These are phyloP conservation scores for Syrista parreyssii DNA, from an alignment of 2,888 invertebrate genomes.

Conservation along the genomic window DNA sequence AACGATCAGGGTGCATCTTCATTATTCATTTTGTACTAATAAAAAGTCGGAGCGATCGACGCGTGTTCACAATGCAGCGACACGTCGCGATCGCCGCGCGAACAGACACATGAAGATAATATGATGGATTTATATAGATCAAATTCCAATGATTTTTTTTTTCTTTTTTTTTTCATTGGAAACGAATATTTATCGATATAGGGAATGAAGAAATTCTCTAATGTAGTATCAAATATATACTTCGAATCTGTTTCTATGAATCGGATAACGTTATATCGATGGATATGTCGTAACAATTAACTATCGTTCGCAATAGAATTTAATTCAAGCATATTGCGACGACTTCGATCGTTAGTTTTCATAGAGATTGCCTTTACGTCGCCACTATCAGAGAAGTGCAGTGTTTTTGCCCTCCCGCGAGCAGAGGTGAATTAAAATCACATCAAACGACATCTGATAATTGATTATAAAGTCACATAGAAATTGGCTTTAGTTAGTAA, in stretches of 20 bases:
- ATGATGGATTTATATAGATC: background rate
- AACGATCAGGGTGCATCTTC: background rate
- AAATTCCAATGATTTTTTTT: background rate
- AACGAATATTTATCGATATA: background rate
- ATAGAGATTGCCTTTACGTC: background rate
- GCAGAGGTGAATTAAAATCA: background rate
- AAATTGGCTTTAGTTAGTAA: background rate
- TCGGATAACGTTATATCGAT: slow-evolving; percentile 24
- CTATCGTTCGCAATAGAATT: background rate
- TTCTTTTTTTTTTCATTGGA: background rate
- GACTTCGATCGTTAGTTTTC: background rate
- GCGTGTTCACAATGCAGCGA: background rate
- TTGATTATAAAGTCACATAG: background rate
- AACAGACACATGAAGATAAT: background rate
- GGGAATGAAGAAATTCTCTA: background rate
- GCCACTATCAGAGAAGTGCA: background rate
- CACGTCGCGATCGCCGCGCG: background rate
- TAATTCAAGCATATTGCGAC: background rate
- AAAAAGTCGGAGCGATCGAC: background rate
- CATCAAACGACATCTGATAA: background rate
- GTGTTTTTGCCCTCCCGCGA: background rate
- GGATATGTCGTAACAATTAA: slow-evolving; percentile 30
- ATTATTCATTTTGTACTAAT: background rate
- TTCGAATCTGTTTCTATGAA: slow-evolving; percentile 27
- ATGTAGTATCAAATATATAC: slow-evolving; percentile 53